A percentile compares a stretch with the other conserved stretches of the same genome.
phyloP scores from a whole-genome alignment of 2,797 vertebrate genomes.

The Coreius guichenoti region DNA sequence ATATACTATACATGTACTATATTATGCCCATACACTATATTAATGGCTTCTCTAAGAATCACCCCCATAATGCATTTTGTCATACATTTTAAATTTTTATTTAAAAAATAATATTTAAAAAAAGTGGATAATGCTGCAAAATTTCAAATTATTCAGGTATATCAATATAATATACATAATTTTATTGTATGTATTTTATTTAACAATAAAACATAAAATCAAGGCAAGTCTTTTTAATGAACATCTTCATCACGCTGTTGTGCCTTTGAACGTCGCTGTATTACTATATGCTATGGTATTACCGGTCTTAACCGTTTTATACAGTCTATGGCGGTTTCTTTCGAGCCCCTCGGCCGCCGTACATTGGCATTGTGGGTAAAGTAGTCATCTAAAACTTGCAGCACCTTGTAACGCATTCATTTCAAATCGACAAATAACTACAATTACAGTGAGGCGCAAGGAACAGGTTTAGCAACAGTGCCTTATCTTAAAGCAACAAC shows the following conservation, averaged over 20 bases:
- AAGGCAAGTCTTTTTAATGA: background rate
- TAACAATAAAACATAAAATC: background rate
- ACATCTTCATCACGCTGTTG: background rate
- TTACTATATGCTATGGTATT: background rate
- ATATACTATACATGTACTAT: too few species aligned
- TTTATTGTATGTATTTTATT: background rate
- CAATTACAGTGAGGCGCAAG: constrained; percentile 56
- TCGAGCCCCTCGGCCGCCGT: background rate
- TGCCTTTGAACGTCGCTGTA: constrained; percentile 25
- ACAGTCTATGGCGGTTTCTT: background rate
- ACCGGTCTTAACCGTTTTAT: background rate
- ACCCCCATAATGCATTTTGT: too few species aligned
- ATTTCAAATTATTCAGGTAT: background rate
- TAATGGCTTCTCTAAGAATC: background rate
- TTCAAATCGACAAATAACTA: constrained; percentile 55
- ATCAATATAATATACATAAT: background rate
- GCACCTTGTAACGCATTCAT: background rate
- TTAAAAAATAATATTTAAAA: too few species aligned
- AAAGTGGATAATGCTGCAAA: too few species aligned
- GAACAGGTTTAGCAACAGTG: constrained; percentile 42
- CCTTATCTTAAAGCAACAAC: constrained; percentile 60
- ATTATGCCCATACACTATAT: too few species aligned
- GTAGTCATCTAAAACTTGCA: constrained; percentile 47
- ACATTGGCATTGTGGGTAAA: constrained; percentile 52
- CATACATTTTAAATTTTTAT: too few species aligned